Percentiles rank a stretch among this genome's conserved stretches.
phyloP scores from a whole-genome alignment of 1,140 invertebrate genomes.

The Leptopilina clavipes region DNA sequence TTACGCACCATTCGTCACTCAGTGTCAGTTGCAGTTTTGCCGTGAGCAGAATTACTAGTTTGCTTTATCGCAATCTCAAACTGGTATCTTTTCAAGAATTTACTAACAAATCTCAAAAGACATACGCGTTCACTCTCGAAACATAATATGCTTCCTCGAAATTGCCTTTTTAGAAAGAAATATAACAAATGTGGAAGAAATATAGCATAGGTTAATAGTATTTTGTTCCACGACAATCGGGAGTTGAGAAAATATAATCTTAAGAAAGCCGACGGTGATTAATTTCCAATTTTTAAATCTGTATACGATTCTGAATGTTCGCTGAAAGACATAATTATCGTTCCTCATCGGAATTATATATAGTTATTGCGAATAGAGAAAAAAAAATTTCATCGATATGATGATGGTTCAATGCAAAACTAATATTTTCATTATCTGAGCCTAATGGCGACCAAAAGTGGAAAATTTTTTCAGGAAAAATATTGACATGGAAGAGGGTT shows the following conservation, averaged over 20 bases:
- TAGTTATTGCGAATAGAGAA: not conserved
- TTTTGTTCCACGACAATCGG: not conserved
- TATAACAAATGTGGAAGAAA: not conserved
- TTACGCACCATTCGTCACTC: slow-evolving; percentile 67
- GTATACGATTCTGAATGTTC: not conserved
- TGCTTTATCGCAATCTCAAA: slow-evolving; percentile 61
- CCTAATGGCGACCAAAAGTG: too few species aligned
- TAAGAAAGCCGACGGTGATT: slow-evolving; percentile 5
- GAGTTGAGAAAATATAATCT: slow-evolving; percentile 5
- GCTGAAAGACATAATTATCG: not conserved
- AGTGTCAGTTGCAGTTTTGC: slow-evolving; percentile 65
- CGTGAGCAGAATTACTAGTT: slow-evolving; percentile 64
- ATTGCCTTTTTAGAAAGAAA: slow-evolving; percentile 1
- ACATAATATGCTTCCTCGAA: slow-evolving; percentile 15
- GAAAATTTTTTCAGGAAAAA: not conserved
- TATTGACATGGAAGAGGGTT: slow-evolving; percentile 1
- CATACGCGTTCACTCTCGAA: slow-evolving; percentile 42
- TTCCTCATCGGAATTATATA: too few species aligned
- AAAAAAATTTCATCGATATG: too few species aligned
- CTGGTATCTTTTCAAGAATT: slow-evolving; percentile 46
- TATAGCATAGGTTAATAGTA: not conserved
- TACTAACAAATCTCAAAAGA: slow-evolving; percentile 35
- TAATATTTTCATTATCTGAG: too few species aligned
- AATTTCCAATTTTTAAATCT: not conserved
- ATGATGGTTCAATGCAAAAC: too few species aligned